Evolutionary conservation across 2,888 invertebrate genomes (phyloP).

Genomic region (Argyresthia goedartella): DNA sequence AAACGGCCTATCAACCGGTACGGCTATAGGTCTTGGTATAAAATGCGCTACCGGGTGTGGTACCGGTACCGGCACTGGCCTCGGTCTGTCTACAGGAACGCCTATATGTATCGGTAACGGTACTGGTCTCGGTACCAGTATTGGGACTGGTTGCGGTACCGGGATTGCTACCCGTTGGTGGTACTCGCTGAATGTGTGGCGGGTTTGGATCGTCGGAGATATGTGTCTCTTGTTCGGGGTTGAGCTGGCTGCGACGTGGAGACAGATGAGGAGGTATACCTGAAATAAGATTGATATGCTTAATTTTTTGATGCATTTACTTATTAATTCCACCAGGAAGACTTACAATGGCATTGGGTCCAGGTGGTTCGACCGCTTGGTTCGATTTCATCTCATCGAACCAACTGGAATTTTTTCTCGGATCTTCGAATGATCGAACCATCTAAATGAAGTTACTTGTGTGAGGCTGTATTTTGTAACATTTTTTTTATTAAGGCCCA

Average conservation of each 20-base stretch:
- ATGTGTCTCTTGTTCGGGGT: slow-evolving; percentile 10
- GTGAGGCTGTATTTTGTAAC: too few relatives aligned
- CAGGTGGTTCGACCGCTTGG: too few relatives aligned
- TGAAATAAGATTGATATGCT: slow-evolving; percentile 15
- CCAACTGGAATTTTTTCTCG: too few relatives aligned
- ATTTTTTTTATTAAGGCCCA: too few relatives aligned
- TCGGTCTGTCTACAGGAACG: slow-evolving; percentile 49
- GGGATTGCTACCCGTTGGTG: slow-evolving; percentile 64
- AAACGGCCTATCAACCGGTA: slow-evolving; percentile 66
- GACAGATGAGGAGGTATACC: slow-evolving; percentile 26
- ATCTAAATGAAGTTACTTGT: too few relatives aligned
- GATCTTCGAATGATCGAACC: too few relatives aligned
- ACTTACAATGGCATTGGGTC: too few relatives aligned
- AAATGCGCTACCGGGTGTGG: slow-evolving; percentile 56
- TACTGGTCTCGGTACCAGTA: slow-evolving; percentile 56
- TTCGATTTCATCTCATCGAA: too few relatives aligned
- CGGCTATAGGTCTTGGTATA: slow-evolving; percentile 50
- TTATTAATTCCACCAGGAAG: too few relatives aligned
- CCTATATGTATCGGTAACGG: slow-evolving; percentile 60
- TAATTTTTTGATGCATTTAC: neutral
- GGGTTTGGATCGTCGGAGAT: slow-evolving; percentile 29
- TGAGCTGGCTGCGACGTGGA: slow-evolving; percentile 14
- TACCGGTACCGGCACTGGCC: slow-evolving; percentile 37
- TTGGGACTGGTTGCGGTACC: slow-evolving; percentile 63
- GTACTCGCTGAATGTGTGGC: slow-evolving; percentile 51